Evolutionary conservation across 2,797 vertebrate genomes (phyloP).

Genomic region (Dallia pectoralis): DNA sequence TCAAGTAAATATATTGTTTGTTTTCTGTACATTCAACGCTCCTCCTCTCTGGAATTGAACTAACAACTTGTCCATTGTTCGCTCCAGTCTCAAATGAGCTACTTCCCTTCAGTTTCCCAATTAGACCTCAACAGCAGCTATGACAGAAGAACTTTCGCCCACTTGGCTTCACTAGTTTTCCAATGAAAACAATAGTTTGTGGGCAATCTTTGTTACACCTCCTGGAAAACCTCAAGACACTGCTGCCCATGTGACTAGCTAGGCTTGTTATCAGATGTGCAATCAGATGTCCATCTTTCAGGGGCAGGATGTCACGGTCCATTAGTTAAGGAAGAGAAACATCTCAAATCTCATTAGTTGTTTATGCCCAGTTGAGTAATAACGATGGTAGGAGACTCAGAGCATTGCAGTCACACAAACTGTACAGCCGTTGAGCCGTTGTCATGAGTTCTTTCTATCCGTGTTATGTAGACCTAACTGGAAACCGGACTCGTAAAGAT

Average conservation of each 20-base stretch:
- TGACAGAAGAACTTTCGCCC: too few relatives aligned
- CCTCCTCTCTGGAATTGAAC: too few relatives aligned
- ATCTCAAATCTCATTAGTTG: conserved; percentile 2
- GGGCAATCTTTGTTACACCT: conserved; percentile 1
- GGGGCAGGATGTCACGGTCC: neutral
- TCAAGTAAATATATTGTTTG: too few relatives aligned
- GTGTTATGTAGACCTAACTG: neutral
- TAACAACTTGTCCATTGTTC: too few relatives aligned
- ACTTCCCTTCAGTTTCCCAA: too few relatives aligned
- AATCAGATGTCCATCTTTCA: conserved; percentile 13
- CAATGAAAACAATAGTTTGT: too few relatives aligned
- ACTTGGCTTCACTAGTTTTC: too few relatives aligned
- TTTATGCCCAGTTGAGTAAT: conserved; percentile 6
- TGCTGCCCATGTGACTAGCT: neutral
- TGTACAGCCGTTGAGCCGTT: neutral
- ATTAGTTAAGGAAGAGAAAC: neutral
- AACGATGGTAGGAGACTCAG: conserved; percentile 11
- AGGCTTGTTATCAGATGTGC: conserved; percentile 7
- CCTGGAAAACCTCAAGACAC: conserved; percentile 23
- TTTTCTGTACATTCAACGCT: too few relatives aligned
- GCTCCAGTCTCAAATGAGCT: too few relatives aligned
- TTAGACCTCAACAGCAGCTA: too few relatives aligned
- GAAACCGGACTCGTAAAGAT: conserved; percentile 17
- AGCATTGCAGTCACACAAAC: neutral
- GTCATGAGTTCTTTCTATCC: neutral